Base-by-base conservation (phyloP, 2,888 invertebrate species). In the Mactromeris polynyma region DNA sequence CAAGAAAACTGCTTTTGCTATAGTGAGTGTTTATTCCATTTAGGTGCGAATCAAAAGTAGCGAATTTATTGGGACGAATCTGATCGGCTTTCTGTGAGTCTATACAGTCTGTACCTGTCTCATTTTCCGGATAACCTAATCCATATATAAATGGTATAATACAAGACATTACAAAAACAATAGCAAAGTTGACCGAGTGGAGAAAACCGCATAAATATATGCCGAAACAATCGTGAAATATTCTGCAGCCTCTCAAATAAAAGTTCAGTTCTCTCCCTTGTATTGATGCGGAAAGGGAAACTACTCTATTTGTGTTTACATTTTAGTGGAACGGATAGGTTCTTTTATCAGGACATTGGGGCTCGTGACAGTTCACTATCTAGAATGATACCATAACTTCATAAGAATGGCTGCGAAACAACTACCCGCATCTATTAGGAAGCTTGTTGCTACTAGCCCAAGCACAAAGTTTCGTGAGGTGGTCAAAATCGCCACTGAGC, bases 401-500 rank as follows among this genome's bases (percentile, higher is more conserved):
- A n/a, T 26, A 21, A 58, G 7, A 88, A 94, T 94, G 94, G 91
- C 94, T 73, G 64, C 92, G 0, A 91, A 88, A 86, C 87, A 92
- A 36, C 77, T 95, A 21, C 96, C 96, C 11, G 88, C 87, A n/a
- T 94, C 93, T 11, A 94, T 95, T 87, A 91, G 95, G 26, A 96
- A 95, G 86, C 84, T 96, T 51, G 90, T 96, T 38, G 96, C 95
- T 4, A 93, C 94, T 21, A 93, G 95, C 78, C 83, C 96, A n/a
- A 95, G 96, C 33, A 90, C 94, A 9, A 95, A 96, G 51, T 96
- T 96, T 88, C 87, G 95, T 80, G 95, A 96, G 81, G 95, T 96
- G 7, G 95, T 94, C 6, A 83, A 91, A 58, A 92, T 96, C 21
- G 93, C 93, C 7, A 93, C 94, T 58, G 93, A 90, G 21, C 93